Conservation (phyloP, 2,113 vertebrate species). For the Ciconia stormi region DNA sequence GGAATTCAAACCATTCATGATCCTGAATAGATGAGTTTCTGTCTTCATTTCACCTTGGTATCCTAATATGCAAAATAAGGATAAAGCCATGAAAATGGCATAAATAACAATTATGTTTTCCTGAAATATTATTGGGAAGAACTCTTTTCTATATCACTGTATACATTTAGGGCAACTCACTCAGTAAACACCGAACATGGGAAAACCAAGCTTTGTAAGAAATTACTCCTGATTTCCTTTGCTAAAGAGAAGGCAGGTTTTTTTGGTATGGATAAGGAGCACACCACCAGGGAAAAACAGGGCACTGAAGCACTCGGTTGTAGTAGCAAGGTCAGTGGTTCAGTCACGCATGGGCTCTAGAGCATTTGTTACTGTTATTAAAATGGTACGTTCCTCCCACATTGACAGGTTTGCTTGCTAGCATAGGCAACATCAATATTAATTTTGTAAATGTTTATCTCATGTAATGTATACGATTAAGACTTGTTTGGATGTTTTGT, state of each 20-base stretch:
- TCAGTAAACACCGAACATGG: neutral
- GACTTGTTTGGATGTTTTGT: conserved; percentile 38
- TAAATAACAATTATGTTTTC: neutral
- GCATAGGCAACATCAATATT: conserved; percentile 34
- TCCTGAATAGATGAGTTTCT: neutral
- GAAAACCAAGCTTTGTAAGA: neutral
- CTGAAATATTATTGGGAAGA: neutral
- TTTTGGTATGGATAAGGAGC: neutral
- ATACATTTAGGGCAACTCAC: neutral
- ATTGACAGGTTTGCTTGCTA: conserved; percentile 8
- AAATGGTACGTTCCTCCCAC: neutral
- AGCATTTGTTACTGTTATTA: conserved; percentile 38
- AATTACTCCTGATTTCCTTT: neutral
- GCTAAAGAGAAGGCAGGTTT: neutral
- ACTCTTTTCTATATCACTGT: neutral
- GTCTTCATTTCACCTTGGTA: neutral
- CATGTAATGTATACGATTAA: conserved; percentile 51
- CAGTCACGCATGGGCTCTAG: neutral
- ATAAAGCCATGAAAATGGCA: neutral
- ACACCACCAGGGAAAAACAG: neutral
- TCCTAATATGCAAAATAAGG: neutral
- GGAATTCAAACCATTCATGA: neutral
- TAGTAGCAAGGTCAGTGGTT: neutral
- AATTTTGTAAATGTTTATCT: conserved; percentile 55
- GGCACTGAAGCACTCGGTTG: neutral